Evolutionary conservation across 2,113 vertebrate genomes (phyloP).

Genomic region (Mus spicilegus): DNA sequence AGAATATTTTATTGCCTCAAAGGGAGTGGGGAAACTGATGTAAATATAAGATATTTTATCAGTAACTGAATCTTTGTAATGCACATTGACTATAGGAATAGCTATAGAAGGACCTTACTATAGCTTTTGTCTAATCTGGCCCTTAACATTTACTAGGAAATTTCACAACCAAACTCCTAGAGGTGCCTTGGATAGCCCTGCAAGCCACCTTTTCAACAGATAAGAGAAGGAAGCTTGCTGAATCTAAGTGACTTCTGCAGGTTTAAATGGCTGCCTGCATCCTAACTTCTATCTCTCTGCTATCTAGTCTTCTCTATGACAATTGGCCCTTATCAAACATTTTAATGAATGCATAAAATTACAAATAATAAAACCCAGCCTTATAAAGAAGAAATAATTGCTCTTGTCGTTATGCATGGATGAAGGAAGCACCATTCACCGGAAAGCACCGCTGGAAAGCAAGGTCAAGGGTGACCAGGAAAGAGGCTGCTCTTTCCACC

Average conservation of each 20-base stretch:
- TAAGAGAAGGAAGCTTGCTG: neutral
- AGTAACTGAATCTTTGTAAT: neutral
- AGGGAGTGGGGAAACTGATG: neutral
- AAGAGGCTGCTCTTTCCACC: neutral
- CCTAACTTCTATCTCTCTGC: neutral
- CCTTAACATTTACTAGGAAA: neutral
- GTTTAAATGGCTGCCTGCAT: neutral
- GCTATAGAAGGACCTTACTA: neutral
- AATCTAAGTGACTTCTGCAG: neutral
- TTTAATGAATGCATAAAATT: conserved; percentile 29
- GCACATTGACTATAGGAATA: neutral
- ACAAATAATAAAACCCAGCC: conserved; percentile 12
- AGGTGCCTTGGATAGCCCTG: neutral
- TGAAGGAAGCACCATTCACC: neutral
- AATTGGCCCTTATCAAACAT: neutral
- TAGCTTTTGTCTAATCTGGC: neutral
- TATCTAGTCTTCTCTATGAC: neutral
- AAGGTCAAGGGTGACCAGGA: neutral
- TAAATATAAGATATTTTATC: neutral
- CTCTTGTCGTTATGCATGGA: neutral
- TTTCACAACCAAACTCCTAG: neutral
- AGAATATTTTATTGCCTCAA: neutral
- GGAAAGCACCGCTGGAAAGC: neutral
- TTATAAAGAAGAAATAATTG: neutral
- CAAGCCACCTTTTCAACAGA: neutral